Base-by-base conservation (phyloP, 2,797 vertebrate genomes). In the Natrix natrix region DNA sequence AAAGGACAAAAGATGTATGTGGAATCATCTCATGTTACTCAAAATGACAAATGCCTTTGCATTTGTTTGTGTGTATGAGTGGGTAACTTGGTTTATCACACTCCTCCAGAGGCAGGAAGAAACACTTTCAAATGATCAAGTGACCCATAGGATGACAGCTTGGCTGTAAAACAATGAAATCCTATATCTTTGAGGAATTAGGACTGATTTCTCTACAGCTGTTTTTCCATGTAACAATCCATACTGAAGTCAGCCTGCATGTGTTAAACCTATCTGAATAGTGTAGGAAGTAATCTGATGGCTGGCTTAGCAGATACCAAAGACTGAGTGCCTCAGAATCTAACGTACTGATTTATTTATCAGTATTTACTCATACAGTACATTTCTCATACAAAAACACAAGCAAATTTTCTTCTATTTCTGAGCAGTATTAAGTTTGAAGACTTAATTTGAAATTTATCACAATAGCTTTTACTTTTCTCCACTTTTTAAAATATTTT, bases 1-100 rank as follows among this genome's bases (percentile, higher is more conserved):
- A 97, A 95, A 97, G 97, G 97, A 95, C 97, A 97, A 96, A 97
- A 97, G 96, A 97, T 97, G 96, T 97, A 94, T 96, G 96, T 96
- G 95, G 96, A 97, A 96, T 98, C 96, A 93, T 94, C 97, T 61
- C 60, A 96, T 91, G 94, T 96, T 97, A 96, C 96, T 96, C 95
- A 97, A 97, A 97, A 97, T 96, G 96, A 97, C 97, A 96, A 97
- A 96, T 93, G 37, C 94, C 92, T 97, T 97, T 97, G 96, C 97
- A 97, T 97, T 94, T 96, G 92, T 88, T 32, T 88, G 55, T 88
- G 87, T 57, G 87, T 37, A 12, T 83, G 97, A 97, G 92, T 96
- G 92, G 95, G 94, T 95, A 96, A 96, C 95, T 95, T 96, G 96
- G 95, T 95, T 97, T 94, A 87, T 93, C 87, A 93, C 87, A 95